Percentiles rank a stretch among this genome's conserved stretches.
Conservation (phyloP, 2,888 invertebrate species). For the Bombylius discolor region DNA sequence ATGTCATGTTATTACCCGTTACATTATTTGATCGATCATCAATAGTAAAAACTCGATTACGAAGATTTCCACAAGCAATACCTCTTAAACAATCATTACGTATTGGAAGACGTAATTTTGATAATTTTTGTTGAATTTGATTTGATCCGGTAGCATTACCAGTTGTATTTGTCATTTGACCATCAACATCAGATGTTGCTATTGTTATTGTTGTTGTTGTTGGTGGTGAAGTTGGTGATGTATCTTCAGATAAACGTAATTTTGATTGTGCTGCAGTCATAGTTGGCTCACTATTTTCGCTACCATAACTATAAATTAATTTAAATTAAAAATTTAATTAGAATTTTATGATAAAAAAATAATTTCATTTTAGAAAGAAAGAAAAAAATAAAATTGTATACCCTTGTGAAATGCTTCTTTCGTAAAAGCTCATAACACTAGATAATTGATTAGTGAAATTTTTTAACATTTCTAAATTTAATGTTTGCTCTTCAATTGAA, state of each 20-base stretch:
- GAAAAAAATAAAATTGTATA: constrained; percentile 1
- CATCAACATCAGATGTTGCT: constrained; percentile 9
- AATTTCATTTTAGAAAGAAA: not conserved
- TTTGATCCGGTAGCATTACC: not conserved
- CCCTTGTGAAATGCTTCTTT: constrained; percentile 18
- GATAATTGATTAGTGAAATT: constrained; percentile 33
- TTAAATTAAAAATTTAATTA: constrained; percentile 1
- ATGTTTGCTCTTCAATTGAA: constrained; percentile 54
- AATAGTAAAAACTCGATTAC: constrained; percentile 12
- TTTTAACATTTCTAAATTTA: constrained; percentile 46
- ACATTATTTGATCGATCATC: constrained; percentile 14
- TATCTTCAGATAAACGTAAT: constrained; percentile 6
- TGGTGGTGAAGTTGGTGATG: constrained; percentile 8
- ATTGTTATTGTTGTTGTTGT: not conserved
- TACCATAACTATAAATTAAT: constrained; percentile 13
- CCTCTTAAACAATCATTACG: not conserved
- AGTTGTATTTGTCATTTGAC: not conserved
- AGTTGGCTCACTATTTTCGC: constrained; percentile 13
- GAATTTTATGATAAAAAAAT: too few relatives aligned
- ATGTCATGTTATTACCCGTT: not conserved
- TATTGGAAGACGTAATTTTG: constrained; percentile 15
- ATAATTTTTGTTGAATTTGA: constrained; percentile 23
- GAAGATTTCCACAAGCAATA: not conserved
- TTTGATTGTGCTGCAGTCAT: not conserved
- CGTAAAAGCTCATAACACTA: constrained; percentile 10